Evolutionary conservation across 2,113 vertebrate genomes (phyloP).

Genomic region (Cebidichthys violaceus): DNA sequence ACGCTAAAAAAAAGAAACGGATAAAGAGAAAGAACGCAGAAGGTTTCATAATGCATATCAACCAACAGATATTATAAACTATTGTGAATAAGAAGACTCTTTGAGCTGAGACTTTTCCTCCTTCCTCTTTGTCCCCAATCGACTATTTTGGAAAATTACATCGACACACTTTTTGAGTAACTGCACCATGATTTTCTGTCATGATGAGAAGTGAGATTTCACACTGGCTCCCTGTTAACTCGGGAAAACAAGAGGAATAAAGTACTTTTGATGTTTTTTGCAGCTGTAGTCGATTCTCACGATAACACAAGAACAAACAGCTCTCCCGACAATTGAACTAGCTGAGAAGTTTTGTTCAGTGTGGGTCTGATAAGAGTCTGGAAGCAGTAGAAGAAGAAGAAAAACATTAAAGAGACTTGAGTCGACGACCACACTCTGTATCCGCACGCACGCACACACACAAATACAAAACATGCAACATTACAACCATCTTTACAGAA

Average conservation of each 20-base stretch:
- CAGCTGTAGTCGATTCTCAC: conserved; percentile 30
- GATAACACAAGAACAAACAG: conserved; percentile 56
- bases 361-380: conserved; percentile 32
- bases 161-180: conserved; percentile 16
- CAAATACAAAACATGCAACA: not conserved
- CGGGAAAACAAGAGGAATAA: conserved; percentile 37
- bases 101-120: conserved; percentile 12
- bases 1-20: not conserved
- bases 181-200: conserved; percentile 39
- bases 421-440: not conserved
- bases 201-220: conserved; percentile 45
- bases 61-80: conserved; percentile 10
- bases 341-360: conserved; percentile 33
- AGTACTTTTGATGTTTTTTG: conserved; percentile 8
- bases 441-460: not conserved
- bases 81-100: conserved; percentile 13
- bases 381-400: not conserved
- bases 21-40: not conserved
- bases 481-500: not conserved
- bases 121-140: conserved; percentile 18
- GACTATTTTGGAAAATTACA: conserved; percentile 46
- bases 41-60: conserved; percentile 20
- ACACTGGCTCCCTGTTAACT: conserved; percentile 8
- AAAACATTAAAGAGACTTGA: not conserved
- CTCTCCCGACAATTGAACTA: conserved; percentile 33